phyloP scores from a whole-genome alignment of 2,888 invertebrate species.

The Clostera curtula region DNA sequence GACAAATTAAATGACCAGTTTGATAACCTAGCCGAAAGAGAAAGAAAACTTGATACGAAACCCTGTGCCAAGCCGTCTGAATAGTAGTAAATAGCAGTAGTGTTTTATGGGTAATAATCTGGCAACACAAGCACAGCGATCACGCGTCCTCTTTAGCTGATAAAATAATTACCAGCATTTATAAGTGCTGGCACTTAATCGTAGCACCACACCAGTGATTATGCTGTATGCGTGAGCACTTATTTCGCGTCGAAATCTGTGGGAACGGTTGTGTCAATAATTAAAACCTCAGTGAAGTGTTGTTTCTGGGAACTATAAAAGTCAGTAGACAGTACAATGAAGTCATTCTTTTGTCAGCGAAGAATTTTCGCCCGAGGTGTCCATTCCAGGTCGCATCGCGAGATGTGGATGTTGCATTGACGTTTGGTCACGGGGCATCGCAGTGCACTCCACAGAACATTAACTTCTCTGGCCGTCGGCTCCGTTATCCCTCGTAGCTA shows the following conservation, averaged over 20 bases:
- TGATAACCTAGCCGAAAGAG: too few relatives aligned
- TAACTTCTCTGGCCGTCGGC: constrained; percentile 58
- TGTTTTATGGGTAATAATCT: too few relatives aligned
- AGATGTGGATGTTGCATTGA: constrained; percentile 57
- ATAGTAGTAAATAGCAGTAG: too few relatives aligned
- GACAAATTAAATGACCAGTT: too few relatives aligned
- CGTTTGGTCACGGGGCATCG: constrained; percentile 71
- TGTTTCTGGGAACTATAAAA: too few relatives aligned
- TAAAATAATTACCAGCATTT: constrained; percentile 69
- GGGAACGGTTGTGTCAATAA: constrained; percentile 40
- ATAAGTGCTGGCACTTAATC: constrained; percentile 62
- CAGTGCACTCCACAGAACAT: constrained; percentile 40
- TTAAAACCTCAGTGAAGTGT: too few relatives aligned
- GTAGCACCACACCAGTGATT: constrained; percentile 49
- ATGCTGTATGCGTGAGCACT: constrained; percentile 39
- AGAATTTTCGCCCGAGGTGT: constrained; percentile 49
- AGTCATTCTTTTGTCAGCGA: constrained; percentile 63
- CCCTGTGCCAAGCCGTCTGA: too few relatives aligned
- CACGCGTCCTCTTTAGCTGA: constrained; percentile 63
- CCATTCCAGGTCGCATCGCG: constrained; percentile 39
- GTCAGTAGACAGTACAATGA: constrained; percentile 55
- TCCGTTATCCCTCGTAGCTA: constrained; percentile 74
- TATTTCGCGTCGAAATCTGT: constrained; percentile 47
- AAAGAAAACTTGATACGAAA: too few relatives aligned
- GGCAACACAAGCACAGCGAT: too few relatives aligned